phyloP scores from a whole-genome alignment of 2,888 invertebrate species.

The Aleiodes alternator region DNA sequence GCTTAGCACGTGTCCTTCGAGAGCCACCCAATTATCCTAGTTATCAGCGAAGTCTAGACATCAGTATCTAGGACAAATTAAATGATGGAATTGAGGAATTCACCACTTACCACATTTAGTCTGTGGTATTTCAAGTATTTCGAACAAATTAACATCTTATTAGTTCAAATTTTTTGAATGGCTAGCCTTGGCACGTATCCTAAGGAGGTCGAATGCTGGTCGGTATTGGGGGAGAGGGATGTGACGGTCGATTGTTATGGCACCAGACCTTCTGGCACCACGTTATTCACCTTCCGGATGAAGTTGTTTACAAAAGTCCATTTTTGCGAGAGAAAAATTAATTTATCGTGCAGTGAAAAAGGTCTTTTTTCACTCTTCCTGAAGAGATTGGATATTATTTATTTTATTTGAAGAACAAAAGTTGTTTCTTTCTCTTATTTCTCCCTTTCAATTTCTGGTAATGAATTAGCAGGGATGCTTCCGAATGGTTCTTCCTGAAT shows the following conservation, averaged over 20 bases:
- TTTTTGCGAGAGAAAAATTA: background rate
- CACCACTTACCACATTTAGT: background rate
- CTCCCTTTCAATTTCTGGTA: no score
- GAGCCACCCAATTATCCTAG: background rate
- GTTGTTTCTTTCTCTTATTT: no score
- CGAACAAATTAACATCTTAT: constrained; percentile 16
- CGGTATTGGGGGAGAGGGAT: constrained; percentile 3
- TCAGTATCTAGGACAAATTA: background rate
- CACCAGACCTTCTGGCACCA: constrained; percentile 46
- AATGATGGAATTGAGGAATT: background rate
- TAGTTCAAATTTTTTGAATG: constrained; percentile 7
- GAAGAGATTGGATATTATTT: no score
- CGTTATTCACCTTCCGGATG: constrained; percentile 19
- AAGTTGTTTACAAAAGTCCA: constrained; percentile 8
- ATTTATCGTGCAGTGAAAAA: background rate
- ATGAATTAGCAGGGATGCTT: no score
- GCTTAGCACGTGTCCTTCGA: no score
- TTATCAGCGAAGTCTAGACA: background rate
- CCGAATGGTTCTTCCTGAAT: no score
- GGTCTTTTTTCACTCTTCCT: background rate
- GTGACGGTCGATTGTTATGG: constrained; percentile 46
- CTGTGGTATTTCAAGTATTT: background rate
- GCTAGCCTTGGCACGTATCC: constrained; percentile 42
- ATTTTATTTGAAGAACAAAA: no score
- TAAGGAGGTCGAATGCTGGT: constrained; percentile 4